Conservation (phyloP, 2,797 vertebrate genomes). For the Coregonus suidteri region DNA sequence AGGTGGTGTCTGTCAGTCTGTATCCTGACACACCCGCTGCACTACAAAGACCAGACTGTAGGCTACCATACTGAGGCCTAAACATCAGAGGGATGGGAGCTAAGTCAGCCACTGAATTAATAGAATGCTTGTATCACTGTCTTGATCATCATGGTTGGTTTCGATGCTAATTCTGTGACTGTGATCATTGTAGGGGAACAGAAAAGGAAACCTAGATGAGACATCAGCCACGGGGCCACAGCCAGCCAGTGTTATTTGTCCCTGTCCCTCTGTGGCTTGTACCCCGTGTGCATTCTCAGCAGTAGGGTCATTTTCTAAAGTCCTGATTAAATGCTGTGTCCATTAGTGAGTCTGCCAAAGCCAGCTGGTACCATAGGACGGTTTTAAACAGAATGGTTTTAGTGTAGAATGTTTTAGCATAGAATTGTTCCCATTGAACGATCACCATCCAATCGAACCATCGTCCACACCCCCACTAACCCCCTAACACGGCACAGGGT, state of each 20-base stretch:
- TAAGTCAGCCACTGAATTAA: not conserved
- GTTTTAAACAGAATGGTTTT: slow-evolving; percentile 31
- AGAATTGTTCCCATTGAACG: slow-evolving; percentile 16
- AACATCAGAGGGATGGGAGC: not conserved
- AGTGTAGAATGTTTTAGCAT: slow-evolving; percentile 33
- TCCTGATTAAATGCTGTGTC: slow-evolving; percentile 50
- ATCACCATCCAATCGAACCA: not conserved
- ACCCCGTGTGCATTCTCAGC: slow-evolving; percentile 35
- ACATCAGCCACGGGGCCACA: not conserved
- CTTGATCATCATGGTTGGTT: not conserved
- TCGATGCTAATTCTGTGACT: not conserved
- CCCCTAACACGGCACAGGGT: not conserved
- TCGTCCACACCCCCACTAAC: slow-evolving; percentile 2
- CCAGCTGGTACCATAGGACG: slow-evolving; percentile 50
- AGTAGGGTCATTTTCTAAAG: slow-evolving; percentile 49
- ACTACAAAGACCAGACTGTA: not conserved
- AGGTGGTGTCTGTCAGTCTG: not conserved
- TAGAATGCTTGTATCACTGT: not conserved
- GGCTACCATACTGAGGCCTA: not conserved
- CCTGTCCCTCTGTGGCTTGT: slow-evolving; percentile 27
- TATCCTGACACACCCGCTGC: not conserved
- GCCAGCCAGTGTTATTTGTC: not conserved
- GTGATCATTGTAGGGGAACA: not conserved
- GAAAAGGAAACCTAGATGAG: not conserved
- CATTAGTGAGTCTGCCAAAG: slow-evolving; percentile 47